Conservation (phyloP, 2,797 vertebrate genomes). For the Neopelma chrysocephalum region DNA sequence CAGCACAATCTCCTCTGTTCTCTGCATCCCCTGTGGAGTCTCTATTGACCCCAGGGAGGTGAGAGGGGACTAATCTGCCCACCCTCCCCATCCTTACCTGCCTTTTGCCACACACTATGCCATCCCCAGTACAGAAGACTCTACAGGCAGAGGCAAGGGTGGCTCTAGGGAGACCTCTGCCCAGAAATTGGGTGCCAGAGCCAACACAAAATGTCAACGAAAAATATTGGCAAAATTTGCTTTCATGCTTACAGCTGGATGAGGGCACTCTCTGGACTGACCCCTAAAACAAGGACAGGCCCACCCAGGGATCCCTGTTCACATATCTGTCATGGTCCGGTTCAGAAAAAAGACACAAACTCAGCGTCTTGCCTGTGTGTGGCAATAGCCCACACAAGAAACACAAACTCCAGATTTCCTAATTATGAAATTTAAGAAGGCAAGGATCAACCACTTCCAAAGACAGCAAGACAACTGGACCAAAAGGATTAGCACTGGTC, state of each 20-base stretch:
- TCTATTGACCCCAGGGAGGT: fast-evolving
- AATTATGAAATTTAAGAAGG: not conserved
- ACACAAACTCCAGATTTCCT: not conserved
- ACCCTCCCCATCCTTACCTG: not conserved
- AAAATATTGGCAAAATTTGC: not conserved
- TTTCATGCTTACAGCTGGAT: not conserved
- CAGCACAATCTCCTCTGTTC: not conserved
- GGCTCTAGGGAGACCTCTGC: not conserved
- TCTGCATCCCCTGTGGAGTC: not conserved
- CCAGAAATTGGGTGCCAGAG: not conserved
- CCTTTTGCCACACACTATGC: not conserved
- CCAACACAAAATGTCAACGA: not conserved
- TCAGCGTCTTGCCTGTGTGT: not conserved
- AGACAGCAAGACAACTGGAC: not conserved
- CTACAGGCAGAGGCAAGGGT: not conserved
- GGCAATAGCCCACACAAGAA: not conserved
- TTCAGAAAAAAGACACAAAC: not conserved
- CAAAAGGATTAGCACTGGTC: not conserved
- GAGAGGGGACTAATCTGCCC: fast-evolving
- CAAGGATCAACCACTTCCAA: not conserved
- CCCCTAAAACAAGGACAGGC: not conserved
- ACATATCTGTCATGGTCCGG: fast-evolving
- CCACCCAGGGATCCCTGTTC: not conserved
- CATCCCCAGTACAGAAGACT: not conserved
- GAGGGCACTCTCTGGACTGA: not conserved